These are phyloP conservation scores for Aquatica leii DNA, from an alignment of 2,888 invertebrate species.

Conservation along the genomic window DNA sequence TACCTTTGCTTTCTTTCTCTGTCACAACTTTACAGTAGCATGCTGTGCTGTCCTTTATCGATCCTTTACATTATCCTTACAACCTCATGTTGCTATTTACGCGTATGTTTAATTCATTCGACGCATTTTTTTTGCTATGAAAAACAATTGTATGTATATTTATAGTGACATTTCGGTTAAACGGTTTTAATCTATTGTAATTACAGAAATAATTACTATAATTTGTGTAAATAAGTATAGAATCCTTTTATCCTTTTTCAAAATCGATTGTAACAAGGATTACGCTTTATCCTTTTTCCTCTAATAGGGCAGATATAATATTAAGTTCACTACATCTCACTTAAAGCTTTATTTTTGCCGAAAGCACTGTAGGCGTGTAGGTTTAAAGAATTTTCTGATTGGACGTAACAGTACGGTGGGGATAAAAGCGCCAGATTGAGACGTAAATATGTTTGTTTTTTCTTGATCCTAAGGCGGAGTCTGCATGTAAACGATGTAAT, in stretches of 20 bases:
- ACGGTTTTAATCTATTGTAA: too few relatives aligned
- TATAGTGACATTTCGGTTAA: too few relatives aligned
- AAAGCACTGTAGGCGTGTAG: slow-evolving; percentile 54
- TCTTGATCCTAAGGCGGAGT: slow-evolving; percentile 55
- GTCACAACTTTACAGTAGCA: slow-evolving; percentile 21
- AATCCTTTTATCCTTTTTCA: slow-evolving; percentile 18
- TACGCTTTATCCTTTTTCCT: slow-evolving; percentile 19
- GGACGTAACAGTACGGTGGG: slow-evolving; percentile 48
- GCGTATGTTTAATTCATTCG: too few relatives aligned
- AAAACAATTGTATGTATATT: too few relatives aligned
- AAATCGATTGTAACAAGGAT: slow-evolving; percentile 37
- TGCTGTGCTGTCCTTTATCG: slow-evolving; percentile 39
- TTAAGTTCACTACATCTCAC: slow-evolving; percentile 50
- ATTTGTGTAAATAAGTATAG: too few relatives aligned
- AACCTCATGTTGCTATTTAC: not conserved
- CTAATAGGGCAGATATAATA: slow-evolving; percentile 13
- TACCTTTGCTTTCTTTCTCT: slow-evolving; percentile 39
- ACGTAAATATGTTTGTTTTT: slow-evolving; percentile 63
- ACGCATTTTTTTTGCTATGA: too few relatives aligned
- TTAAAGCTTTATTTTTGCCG: slow-evolving; percentile 51
- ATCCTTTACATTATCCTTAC: slow-evolving; percentile 14
- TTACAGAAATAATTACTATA: too few relatives aligned
- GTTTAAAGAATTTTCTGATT: slow-evolving; percentile 34
- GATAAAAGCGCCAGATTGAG: slow-evolving; percentile 55
- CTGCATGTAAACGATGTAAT: slow-evolving; percentile 54